Evolutionary conservation across 2,888 invertebrate species (phyloP), one percentile per base, ranked within the genome.

Genomic region (Dione vanillae): DNA sequence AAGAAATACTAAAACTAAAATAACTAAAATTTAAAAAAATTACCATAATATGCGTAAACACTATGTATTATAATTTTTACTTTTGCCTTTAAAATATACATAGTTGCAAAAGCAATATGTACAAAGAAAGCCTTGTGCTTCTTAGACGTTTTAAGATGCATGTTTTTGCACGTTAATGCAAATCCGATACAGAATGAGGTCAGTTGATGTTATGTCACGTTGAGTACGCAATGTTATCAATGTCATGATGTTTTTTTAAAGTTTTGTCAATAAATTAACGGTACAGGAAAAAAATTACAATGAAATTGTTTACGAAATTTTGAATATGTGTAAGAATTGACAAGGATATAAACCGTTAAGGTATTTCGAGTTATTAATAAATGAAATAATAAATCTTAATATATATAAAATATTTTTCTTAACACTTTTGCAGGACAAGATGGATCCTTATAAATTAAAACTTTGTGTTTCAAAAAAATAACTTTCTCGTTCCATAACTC

Each of bases 61-160:
- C 27, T 37, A 56, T 40, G 10, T 40, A 12, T 1, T n/a, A 12
- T 11, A 56, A 45, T n/a, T 45, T 35, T 10, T 14, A 61, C 16
- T 47, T 16, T 37, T 37, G 37, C 43, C 9, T 40, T 69, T 64
- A 54, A 62, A 68, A 45, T 52, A 43, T 56, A 56, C 37, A 40
- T 40, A 47, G 56, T 51, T 52, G 47, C 59, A 40, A 71, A 72
- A 73, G 43, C 58, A 27, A 45, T 49, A 58, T 64, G 49, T 64
- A 61, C 66, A 73, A 70, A 70, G 58, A 69, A 58, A 73, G 61
- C 71, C 74, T 74, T 72, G 74, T 71, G 64, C 74, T 69, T 71
- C 67, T 74, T 74, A 61, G 45, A 64, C 58, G 66, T 64, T 71
- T 68, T 71, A 65, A 73, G 73, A 66, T 69, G 65, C 71, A 71